These are phyloP conservation scores for Drosophila orosa DNA, from an alignment of 1,140 invertebrate genomes.

Conservation along the genomic window DNA sequence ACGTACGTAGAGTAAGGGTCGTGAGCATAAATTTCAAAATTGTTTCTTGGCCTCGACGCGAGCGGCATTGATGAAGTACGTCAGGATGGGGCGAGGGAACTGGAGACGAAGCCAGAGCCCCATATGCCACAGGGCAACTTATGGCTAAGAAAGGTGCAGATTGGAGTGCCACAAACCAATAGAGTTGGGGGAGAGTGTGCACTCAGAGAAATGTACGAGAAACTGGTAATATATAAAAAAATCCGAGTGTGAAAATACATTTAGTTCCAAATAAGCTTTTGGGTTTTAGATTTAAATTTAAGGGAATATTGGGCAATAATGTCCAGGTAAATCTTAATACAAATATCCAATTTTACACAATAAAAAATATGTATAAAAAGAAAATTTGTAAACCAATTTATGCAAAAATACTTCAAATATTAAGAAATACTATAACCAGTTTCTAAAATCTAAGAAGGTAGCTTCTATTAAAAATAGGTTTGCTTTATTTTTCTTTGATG, in stretches of 20 bases:
- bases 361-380: too few relatives aligned
- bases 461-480: too few relatives aligned
- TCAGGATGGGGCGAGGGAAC: slow-evolving; percentile 21
- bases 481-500: fast-evolving
- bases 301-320: too few relatives aligned
- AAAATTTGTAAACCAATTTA: too few relatives aligned
- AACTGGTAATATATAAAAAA: neutral
- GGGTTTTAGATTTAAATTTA: too few relatives aligned
- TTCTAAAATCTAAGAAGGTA: too few relatives aligned
- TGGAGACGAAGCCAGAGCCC: slow-evolving; percentile 41
- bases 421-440: too few relatives aligned
- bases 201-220: neutral
- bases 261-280: too few relatives aligned
- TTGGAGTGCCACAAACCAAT: slow-evolving; percentile 38
- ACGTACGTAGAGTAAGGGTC: slow-evolving; percentile 58
- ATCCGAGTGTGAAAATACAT: too few relatives aligned
- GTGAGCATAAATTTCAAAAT: slow-evolving; percentile 81
- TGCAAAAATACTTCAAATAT: too few relatives aligned
- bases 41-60: slow-evolving; percentile 64
- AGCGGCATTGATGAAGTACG: slow-evolving; percentile 70
- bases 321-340: too few relatives aligned
- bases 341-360: too few relatives aligned
- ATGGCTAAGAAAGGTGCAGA: slow-evolving; percentile 60
- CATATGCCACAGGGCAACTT: slow-evolving; percentile 80
- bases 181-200: slow-evolving; percentile 17